Conservation (phyloP, 2,888 invertebrate genomes). For the Steinernema carpocapsae region DNA sequence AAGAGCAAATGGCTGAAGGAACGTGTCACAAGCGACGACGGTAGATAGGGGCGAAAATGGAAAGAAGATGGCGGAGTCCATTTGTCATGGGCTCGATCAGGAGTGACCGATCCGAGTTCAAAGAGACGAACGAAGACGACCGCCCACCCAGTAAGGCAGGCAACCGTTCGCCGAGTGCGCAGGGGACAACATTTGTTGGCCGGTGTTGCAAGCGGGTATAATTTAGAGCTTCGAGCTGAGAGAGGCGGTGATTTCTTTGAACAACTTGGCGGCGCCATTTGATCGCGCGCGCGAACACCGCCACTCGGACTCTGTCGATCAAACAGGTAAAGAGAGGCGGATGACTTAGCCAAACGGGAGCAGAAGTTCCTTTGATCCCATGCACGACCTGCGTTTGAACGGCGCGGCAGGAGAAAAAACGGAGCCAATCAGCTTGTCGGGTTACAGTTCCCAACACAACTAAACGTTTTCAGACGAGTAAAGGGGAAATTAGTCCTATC, state of each 20-base stretch:
- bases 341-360: constrained; percentile 24
- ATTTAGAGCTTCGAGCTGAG: constrained; percentile 31
- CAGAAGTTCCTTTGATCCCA: not conserved
- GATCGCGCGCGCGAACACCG: constrained; percentile 27
- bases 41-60: too few relatives aligned
- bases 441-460: too few relatives aligned
- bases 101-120: not conserved
- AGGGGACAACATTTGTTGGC: constrained; percentile 15
- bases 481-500: too few relatives aligned
- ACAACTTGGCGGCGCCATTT: constrained; percentile 13
- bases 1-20: too few relatives aligned
- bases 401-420: too few relatives aligned
- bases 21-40: too few relatives aligned
- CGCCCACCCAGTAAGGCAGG: constrained; percentile 17
- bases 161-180: constrained; percentile 19
- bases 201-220: constrained; percentile 13
- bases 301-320: constrained; percentile 6
- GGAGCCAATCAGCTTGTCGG: too few relatives aligned
- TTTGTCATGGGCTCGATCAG: too few relatives aligned
- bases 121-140: constrained; percentile 17
- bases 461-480: too few relatives aligned
- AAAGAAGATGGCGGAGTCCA: too few relatives aligned
- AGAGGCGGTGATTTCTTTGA: constrained; percentile 21
- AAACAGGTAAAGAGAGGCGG: constrained; percentile 17
- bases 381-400: too few relatives aligned